These are phyloP conservation scores for Carettochelys insculpta DNA, from an alignment of 2,113 vertebrate species.

Conservation along the genomic window DNA sequence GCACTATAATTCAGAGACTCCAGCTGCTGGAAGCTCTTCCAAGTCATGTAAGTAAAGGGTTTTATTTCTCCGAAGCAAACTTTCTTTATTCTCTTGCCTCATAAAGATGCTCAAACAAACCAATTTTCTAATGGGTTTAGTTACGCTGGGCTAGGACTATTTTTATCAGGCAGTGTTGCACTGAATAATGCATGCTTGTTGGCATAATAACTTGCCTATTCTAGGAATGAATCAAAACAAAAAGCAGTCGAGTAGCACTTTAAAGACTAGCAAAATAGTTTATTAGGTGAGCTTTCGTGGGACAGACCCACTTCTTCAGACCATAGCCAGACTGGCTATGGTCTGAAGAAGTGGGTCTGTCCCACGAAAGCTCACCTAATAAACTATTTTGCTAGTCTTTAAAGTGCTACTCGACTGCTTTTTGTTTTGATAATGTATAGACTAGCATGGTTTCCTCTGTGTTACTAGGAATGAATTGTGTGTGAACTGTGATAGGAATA, in stretches of 20 bases:
- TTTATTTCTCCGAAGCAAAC: conserved; percentile 1
- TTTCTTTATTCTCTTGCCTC: conserved; percentile 36
- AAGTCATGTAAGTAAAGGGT: conserved; percentile 71
- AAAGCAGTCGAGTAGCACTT: too few species aligned
- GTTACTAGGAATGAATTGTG: not conserved
- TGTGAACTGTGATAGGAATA: not conserved
- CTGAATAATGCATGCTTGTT: not conserved
- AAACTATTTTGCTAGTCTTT: too few species aligned
- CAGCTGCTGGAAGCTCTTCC: conserved; percentile 69
- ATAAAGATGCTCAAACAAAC: not conserved
- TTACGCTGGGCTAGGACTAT: not conserved
- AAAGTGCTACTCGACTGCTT: too few species aligned
- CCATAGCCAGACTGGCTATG: too few species aligned
- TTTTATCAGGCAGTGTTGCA: conserved; percentile 21
- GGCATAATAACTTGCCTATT: not conserved
- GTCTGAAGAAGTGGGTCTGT: too few species aligned
- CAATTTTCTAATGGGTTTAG: not conserved
- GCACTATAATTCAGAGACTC: conserved; percentile 52
- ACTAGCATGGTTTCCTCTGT: too few species aligned
- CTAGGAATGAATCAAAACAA: conserved; percentile 15
- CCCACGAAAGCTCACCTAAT: too few species aligned
- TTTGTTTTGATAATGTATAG: too few species aligned
- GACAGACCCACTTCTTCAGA: too few species aligned
- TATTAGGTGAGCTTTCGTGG: too few species aligned
- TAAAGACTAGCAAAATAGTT: too few species aligned